phyloP scores from a whole-genome alignment of 1,140 invertebrate genomes.

The Chionoecetes opilio region DNA sequence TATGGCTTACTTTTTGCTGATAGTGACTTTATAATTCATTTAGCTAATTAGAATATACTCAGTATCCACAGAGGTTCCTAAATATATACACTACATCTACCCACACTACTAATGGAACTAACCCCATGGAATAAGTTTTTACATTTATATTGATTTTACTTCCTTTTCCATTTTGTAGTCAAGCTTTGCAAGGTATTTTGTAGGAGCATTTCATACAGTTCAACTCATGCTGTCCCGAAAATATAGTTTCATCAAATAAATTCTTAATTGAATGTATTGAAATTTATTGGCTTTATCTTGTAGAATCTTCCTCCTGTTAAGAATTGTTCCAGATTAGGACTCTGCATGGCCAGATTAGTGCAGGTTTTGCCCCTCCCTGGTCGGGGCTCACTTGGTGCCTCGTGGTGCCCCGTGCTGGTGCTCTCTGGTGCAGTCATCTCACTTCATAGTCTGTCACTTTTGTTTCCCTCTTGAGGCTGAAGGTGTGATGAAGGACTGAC shows the following conservation, averaged over 20 bases:
- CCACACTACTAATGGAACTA: constrained; percentile 33
- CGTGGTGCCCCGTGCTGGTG: constrained; percentile 59
- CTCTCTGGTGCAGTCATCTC: constrained; percentile 49
- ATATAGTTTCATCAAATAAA: neutral
- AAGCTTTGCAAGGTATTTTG: neutral
- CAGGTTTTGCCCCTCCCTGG: neutral
- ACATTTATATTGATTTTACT: neutral
- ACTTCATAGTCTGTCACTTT: constrained; percentile 30
- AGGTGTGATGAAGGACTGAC: constrained; percentile 43
- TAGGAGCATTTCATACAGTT: constrained; percentile 13
- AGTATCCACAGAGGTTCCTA: constrained; percentile 60
- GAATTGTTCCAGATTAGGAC: constrained; percentile 23
- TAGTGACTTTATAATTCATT: constrained; percentile 51
- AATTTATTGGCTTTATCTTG: neutral
- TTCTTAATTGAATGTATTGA: too few relatives aligned
- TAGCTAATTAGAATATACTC: constrained; percentile 30
- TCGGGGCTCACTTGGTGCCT: constrained; percentile 32
- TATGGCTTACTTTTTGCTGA: constrained; percentile 36
- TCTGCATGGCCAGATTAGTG: constrained; percentile 1
- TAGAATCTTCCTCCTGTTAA: neutral
- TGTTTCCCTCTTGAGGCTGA: constrained; percentile 51
- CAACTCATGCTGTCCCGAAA: neutral
- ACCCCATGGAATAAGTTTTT: constrained; percentile 38
- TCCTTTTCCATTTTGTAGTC: neutral
- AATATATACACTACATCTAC: constrained; percentile 52